Base-by-base conservation (phyloP, 2,797 vertebrate genomes). In the Tokudaia tokunoshimensis region DNA sequence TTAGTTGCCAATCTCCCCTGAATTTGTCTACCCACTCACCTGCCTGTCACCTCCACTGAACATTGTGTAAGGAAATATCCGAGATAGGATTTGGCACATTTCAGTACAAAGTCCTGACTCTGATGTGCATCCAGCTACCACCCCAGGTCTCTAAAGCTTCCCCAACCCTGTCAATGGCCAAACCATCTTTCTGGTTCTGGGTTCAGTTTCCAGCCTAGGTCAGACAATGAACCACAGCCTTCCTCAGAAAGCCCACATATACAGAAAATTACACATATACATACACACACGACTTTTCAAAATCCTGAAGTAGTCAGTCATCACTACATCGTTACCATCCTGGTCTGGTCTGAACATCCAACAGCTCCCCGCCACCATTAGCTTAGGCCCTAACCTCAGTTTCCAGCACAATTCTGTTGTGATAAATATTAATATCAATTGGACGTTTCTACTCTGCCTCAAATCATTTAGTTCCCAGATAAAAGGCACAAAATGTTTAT, bases 301-400 rank as follows among this genome's bases (percentile, higher is more conserved):
- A 61, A 63, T 83, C 24, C 24, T 44, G 81, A 83, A 61, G 37
- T 63, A 41, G 47, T 50, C 41, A 86, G 31, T 24, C 44, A 1
- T 57, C 17, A 34, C 47, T 15, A 6, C 2, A 1, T 12, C 6
- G 8, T 24, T 8, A 2, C 20, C 67, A 82, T 12, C 6, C 14
- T 34, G 4, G 13, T n/a, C 19, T 10, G 31, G 15, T n/a, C 44
- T 12, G 17, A 24, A 19, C 19, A 6, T 7, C 24, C 31, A n/a
- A 1, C 0, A 3, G 47, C 29, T 84, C 50, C 24, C n/a, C 4
- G 11, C 3, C 12, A n/a, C 9, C 2, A 24, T 34, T 10, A 19
- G n/a, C 50, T 52, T 31, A 57, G 22, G 3, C 24, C 82, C 22
- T 14, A 13, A 55, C 13, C 29, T 26, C 10, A 26, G 41, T 26